Percentiles rank a stretch among this genome's conserved stretches.
These are phyloP conservation scores for Cryptotermes secundus DNA, from an alignment of 1,140 invertebrate genomes.

Conservation along the genomic window DNA sequence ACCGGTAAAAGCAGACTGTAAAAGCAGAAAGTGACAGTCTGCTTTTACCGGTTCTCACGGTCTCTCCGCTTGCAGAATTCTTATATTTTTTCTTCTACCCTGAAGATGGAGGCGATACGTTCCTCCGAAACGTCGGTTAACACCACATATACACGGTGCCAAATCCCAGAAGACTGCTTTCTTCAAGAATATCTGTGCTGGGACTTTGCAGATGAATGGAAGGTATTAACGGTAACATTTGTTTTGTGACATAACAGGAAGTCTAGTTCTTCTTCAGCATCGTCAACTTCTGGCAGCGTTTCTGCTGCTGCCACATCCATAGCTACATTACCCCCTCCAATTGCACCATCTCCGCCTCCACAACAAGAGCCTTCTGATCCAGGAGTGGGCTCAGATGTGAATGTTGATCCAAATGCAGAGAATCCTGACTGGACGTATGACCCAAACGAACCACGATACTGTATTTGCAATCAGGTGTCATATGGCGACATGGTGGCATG, in stretches of 20 bases:
- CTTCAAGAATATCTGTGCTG: too few relatives aligned
- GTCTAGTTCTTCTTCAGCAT: slow-evolving; percentile 31
- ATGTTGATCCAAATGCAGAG: slow-evolving; percentile 45
- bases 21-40: too few relatives aligned
- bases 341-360: slow-evolving; percentile 37
- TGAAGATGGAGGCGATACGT: too few relatives aligned
- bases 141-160: too few relatives aligned
- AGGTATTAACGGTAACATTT: too few relatives aligned
- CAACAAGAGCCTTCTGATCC: neutral
- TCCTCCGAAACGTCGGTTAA: too few relatives aligned
- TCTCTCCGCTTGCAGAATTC: too few relatives aligned
- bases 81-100: too few relatives aligned
- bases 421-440: slow-evolving; percentile 74
- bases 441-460: slow-evolving; percentile 93
- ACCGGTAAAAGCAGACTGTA: too few relatives aligned
- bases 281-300: neutral
- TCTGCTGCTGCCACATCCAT: slow-evolving; percentile 36
- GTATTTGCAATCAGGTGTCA: slow-evolving; percentile 96
- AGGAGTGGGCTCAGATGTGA: slow-evolving; percentile 40
- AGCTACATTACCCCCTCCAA: slow-evolving; percentile 45
- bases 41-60: too few relatives aligned
- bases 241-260: slow-evolving; percentile 33
- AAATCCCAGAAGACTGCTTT: too few relatives aligned
- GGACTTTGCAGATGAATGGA: too few relatives aligned
- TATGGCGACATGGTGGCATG: slow-evolving; percentile 99